A percentile compares a stretch with the other conserved stretches of the same genome.
Conservation (phyloP, 2,797 vertebrate species). For the Sphenodon punctatus region DNA sequence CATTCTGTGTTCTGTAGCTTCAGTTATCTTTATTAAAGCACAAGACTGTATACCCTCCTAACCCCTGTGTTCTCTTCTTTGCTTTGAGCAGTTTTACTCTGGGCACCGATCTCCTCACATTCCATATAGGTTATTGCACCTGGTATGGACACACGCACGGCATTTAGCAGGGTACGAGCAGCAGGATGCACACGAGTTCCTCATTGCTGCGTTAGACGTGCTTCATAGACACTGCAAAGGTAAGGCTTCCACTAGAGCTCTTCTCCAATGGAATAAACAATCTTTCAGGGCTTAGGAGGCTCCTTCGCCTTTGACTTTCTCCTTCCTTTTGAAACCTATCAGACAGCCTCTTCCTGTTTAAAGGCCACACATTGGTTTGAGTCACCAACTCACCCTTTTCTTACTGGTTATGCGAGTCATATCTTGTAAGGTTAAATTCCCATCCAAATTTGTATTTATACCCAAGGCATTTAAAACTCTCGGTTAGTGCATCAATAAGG, state of each 20-base stretch:
- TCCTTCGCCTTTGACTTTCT: background rate
- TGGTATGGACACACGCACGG: constrained; percentile 98
- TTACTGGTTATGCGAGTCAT: constrained; percentile 41
- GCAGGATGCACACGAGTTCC: constrained; percentile 98
- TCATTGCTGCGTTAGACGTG: constrained; percentile 96
- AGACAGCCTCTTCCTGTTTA: background rate
- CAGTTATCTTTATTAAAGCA: constrained; percentile 25
- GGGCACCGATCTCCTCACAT: constrained; percentile 98
- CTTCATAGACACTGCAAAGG: constrained; percentile 99
- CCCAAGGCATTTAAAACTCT: constrained; percentile 24
- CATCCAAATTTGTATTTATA: constrained; percentile 47
- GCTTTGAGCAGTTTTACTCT: constrained; percentile 90
- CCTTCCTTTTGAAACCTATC: background rate
- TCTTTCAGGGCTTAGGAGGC: background rate
- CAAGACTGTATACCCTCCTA: constrained; percentile 41
- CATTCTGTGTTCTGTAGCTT: too few relatives aligned
- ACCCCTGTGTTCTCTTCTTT: constrained; percentile 50
- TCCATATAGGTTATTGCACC: constrained; percentile 97
- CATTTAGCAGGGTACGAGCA: constrained; percentile 99
- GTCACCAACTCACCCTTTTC: background rate
- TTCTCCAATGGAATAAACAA: background rate
- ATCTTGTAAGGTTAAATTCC: constrained; percentile 45
- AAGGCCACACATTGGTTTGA: constrained; percentile 1
- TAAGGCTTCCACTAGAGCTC: constrained; percentile 43
- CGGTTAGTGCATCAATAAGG: constrained; percentile 37